Conservation (phyloP, 1,140 invertebrate species). For the Adelges cooleyi region DNA sequence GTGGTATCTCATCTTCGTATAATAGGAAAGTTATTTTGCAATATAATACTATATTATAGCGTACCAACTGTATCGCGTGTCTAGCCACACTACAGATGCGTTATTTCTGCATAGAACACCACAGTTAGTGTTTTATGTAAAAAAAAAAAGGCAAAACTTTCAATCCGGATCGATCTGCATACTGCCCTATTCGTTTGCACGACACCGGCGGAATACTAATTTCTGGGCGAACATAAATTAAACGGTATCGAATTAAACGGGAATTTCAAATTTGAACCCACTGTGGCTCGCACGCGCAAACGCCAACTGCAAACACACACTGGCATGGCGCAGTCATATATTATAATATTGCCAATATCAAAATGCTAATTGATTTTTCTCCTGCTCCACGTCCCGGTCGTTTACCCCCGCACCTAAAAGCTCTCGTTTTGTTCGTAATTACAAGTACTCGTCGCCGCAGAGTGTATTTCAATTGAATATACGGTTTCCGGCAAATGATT, state of each 20-base stretch:
- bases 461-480: too few species aligned
- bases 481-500: too few species aligned
- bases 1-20: too few species aligned
- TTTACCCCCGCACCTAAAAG: background rate
- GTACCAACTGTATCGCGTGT: too few species aligned
- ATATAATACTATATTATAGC: too few species aligned
- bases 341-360: background rate
- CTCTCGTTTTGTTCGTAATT: too few species aligned
- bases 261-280: constrained; percentile 2
- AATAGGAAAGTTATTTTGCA: too few species aligned
- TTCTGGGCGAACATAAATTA: constrained; percentile 19
- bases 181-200: constrained; percentile 7
- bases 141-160: too few species aligned
- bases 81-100: too few species aligned
- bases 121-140: constrained; percentile 5
- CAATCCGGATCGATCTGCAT: constrained; percentile 2
- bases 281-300: too few species aligned
- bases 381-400: background rate
- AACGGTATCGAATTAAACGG: constrained; percentile 8
- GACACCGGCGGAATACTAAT: constrained; percentile 21
- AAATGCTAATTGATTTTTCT: constrained; percentile 28
- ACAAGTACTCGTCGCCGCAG: too few species aligned
- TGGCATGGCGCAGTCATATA: background rate
- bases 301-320: background rate
- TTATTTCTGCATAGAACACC: too few species aligned